Evolutionary conservation across 2,888 invertebrate genomes (phyloP).

Genomic region (Thyatira batis): DNA sequence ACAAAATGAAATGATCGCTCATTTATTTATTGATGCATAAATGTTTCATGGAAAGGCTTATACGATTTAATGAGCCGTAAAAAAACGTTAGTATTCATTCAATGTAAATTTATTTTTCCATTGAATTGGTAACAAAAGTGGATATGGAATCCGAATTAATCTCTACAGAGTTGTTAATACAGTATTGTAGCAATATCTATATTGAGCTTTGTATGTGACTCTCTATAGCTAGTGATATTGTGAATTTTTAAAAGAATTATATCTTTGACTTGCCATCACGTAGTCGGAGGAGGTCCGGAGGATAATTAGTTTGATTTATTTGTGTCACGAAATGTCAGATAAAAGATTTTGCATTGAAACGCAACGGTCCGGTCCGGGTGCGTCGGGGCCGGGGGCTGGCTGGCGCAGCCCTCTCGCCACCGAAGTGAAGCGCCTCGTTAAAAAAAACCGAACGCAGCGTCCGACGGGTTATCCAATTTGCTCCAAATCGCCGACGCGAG

Average conservation of each 20-base stretch:
- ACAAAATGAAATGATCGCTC: no score
- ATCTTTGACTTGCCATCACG: not conserved
- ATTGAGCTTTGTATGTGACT: no score
- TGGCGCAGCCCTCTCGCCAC: not conserved
- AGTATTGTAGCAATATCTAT: no score
- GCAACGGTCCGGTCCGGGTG: not conserved
- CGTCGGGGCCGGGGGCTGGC: not conserved
- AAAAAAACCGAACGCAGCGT: not conserved
- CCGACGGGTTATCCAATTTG: conserved; percentile 3
- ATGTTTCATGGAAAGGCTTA: not conserved
- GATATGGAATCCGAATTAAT: no score
- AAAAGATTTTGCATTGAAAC: conserved; percentile 1
- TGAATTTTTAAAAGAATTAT: not conserved
- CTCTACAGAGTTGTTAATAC: no score
- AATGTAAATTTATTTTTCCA: no score
- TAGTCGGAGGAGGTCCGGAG: not conserved
- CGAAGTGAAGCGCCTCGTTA: not conserved
- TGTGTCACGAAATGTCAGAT: not conserved
- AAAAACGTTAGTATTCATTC: no score
- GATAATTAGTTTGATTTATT: conserved; percentile 1
- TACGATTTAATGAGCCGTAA: not conserved
- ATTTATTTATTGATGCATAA: no score
- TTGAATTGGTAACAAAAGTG: no score
- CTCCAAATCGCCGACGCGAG: not conserved
- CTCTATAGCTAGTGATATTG: no score